These are phyloP conservation scores for Perca schrenkii DNA, from an alignment of 2,113 vertebrate genomes.

Conservation along the genomic window DNA sequence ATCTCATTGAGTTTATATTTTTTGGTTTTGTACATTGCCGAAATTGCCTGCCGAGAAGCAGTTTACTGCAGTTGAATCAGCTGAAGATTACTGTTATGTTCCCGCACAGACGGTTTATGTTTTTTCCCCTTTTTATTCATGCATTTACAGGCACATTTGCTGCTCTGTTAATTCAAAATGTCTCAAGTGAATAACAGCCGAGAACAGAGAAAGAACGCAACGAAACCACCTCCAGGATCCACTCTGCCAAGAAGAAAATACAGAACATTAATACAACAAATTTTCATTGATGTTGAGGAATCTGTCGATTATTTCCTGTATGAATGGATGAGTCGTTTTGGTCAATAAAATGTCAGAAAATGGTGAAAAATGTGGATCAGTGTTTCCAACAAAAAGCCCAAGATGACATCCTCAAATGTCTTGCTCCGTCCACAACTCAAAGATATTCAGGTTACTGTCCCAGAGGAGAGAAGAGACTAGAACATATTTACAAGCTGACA, in stretches of 20 bases:
- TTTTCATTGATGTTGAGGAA: too few species aligned
- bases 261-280: slow-evolving; percentile 6
- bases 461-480: too few species aligned
- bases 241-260: neutral
- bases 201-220: neutral
- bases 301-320: too few species aligned
- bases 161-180: neutral
- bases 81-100: neutral
- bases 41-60: neutral
- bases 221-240: neutral
- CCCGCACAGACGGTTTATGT: neutral
- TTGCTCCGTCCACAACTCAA: too few species aligned
- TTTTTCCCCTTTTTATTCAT: neutral
- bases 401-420: too few species aligned
- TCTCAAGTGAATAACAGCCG: neutral
- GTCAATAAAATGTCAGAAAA: too few species aligned
- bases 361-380: too few species aligned
- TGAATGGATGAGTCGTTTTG: too few species aligned
- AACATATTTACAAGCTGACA: too few species aligned
- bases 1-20: neutral
- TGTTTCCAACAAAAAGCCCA: too few species aligned
- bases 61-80: neutral
- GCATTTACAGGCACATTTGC: neutral
- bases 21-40: neutral
- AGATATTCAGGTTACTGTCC: too few species aligned